Evolutionary conservation across 2,113 vertebrate genomes (phyloP).

Genomic region (Piprites chloris): DNA sequence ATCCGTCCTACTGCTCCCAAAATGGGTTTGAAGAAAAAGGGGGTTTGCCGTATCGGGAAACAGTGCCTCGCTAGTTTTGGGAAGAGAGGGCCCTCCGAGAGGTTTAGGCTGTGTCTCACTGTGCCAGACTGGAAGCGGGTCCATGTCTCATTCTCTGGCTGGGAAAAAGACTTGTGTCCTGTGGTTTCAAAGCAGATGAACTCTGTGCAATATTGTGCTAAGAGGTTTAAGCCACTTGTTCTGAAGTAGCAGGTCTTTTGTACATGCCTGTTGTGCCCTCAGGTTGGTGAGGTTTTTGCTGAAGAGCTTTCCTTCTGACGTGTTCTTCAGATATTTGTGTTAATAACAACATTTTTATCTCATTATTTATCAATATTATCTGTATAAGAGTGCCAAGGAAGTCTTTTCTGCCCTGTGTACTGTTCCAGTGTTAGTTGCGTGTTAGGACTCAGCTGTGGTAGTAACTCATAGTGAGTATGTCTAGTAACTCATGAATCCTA

Average conservation of each 20-base stretch:
- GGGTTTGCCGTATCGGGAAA: not conserved
- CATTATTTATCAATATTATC: fast-evolving
- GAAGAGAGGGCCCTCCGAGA: fast-evolving
- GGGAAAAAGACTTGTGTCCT: fast-evolving
- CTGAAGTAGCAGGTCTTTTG: not conserved
- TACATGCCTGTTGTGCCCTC: fast-evolving
- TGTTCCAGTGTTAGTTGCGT: not conserved
- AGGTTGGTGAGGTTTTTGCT: fast-evolving
- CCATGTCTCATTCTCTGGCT: not conserved
- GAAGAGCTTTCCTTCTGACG: not conserved
- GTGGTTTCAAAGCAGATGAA: not conserved
- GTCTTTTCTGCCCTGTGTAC: not conserved
- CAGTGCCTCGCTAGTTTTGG: not conserved
- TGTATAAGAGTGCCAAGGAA: fast-evolving
- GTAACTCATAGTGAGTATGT: not conserved
- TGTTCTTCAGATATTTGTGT: not conserved
- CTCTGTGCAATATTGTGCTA: fast-evolving
- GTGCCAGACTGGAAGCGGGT: not conserved
- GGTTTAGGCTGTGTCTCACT: not conserved
- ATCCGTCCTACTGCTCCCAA: not conserved
- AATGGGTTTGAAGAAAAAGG: not conserved
- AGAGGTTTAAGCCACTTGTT: not conserved
- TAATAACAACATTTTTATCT: fast-evolving
- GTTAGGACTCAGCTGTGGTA: not conserved
- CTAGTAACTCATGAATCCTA: not conserved